A percentile compares a stretch with the other conserved stretches of the same genome.
Conservation (phyloP, 1,140 invertebrate species). For the Drosophila kanapiae region DNA sequence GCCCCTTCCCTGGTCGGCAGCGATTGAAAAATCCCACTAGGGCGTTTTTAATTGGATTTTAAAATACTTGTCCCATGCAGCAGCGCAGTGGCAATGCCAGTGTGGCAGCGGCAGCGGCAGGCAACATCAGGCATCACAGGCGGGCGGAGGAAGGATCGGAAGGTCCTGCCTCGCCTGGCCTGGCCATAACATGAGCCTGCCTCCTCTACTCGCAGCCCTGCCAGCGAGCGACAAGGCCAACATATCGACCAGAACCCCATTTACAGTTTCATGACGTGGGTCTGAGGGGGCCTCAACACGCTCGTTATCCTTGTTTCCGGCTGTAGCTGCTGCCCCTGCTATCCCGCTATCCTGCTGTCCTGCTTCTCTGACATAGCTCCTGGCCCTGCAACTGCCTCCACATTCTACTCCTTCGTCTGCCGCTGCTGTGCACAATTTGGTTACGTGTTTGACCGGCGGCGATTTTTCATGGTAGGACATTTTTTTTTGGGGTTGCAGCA, state of each 20-base stretch:
- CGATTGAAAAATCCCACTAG: conserved; percentile 80
- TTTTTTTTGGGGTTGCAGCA: conserved; percentile 40
- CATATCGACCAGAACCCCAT: conserved; percentile 70
- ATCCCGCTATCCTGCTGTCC: conserved; percentile 14
- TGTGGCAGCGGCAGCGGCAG: conserved; percentile 36
- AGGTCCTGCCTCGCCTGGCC: conserved; percentile 42
- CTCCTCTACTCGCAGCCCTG: conserved; percentile 20
- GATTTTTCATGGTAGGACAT: conserved; percentile 76
- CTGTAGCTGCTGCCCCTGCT: conserved; percentile 53
- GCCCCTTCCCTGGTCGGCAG: conserved; percentile 48
- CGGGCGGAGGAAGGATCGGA: conserved; percentile 14
- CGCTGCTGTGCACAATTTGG: conserved; percentile 71
- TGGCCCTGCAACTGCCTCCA: conserved; percentile 21
- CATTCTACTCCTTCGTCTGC: conserved; percentile 17
- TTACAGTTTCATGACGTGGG: conserved; percentile 32
- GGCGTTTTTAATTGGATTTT: conserved; percentile 84
- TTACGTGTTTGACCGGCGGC: conserved; percentile 81
- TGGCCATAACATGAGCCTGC: conserved; percentile 44
- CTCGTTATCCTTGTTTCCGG: conserved; percentile 83
- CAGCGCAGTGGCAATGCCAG: background rate
- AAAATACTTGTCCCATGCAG: conserved; percentile 80
- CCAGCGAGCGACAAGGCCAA: conserved; percentile 50
- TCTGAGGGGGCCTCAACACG: conserved; percentile 72
- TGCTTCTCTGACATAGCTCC: conserved; percentile 16
- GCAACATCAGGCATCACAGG: conserved; percentile 71